These are phyloP conservation scores for Chloroceryle inda DNA, from an alignment of 2,797 vertebrate genomes.

Conservation along the genomic window DNA sequence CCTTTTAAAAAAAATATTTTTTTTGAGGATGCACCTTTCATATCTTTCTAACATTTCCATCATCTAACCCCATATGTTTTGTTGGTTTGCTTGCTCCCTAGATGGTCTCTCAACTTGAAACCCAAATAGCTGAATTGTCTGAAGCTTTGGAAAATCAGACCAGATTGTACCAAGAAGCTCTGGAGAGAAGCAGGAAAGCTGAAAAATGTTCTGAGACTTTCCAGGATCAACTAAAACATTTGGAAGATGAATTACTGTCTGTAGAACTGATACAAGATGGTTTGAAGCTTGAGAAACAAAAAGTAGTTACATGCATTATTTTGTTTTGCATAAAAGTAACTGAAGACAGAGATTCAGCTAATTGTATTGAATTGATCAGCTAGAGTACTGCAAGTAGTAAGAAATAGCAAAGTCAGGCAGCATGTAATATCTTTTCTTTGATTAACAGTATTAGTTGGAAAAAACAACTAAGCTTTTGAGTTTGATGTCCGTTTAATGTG, in stretches of 20 bases:
- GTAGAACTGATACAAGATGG: conserved; percentile 82
- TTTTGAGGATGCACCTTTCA: background rate
- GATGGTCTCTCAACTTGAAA: conserved; percentile 83
- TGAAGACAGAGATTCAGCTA: background rate
- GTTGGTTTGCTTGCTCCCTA: conserved; percentile 63
- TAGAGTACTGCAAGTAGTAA: background rate
- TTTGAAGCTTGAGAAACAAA: conserved; percentile 85
- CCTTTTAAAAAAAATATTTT: background rate
- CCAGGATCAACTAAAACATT: conserved; percentile 78
- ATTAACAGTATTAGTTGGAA: background rate
- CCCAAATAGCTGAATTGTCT: conserved; percentile 73
- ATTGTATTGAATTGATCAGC: background rate
- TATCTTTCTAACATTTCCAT: background rate
- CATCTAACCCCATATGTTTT: background rate
- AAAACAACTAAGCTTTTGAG: background rate
- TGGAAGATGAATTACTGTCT: conserved; percentile 87
- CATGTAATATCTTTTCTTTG: background rate
- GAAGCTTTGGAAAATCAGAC: conserved; percentile 83
- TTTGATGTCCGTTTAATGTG: background rate
- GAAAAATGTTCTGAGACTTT: conserved; percentile 85
- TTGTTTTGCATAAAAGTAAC: background rate
- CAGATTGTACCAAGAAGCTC: conserved; percentile 78
- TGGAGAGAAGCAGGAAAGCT: conserved; percentile 83
- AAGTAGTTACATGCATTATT: conserved; percentile 77
- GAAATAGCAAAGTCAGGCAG: background rate